phyloP scores from a whole-genome alignment of 2,113 vertebrate species.

The Muntiacus reevesi region DNA sequence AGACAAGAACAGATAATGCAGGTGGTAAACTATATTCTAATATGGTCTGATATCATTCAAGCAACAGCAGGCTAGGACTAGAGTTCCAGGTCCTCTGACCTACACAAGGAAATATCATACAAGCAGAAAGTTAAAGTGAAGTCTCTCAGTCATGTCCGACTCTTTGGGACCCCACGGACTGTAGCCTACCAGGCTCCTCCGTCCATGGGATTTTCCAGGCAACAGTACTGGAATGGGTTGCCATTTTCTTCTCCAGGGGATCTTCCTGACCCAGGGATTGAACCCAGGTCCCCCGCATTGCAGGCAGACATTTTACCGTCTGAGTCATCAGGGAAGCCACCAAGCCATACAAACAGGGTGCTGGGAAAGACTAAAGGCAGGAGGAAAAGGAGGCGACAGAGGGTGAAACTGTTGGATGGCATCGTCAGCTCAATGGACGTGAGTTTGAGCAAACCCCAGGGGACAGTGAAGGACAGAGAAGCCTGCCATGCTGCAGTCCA shows the following conservation, averaged over 20 bases:
- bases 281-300: rapidly evolving
- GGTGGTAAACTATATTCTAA: slow-evolving; percentile 47
- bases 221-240: neutral
- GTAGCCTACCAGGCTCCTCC: neutral
- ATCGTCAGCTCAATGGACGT: neutral
- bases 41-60: slow-evolving; percentile 20
- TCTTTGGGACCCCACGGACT: neutral
- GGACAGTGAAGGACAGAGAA: neutral
- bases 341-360: neutral
- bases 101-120: neutral
- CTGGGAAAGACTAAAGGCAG: neutral
- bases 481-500: neutral
- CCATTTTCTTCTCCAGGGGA: neutral
- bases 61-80: slow-evolving; percentile 46
- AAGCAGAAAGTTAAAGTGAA: neutral
- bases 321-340: neutral
- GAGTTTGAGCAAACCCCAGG: neutral
- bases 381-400: neutral
- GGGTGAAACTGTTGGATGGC: neutral
- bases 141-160: neutral
- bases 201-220: neutral
- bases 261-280: neutral
- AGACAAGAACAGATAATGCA: slow-evolving; percentile 46
- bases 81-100: slow-evolving; percentile 54
- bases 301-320: neutral